Base-by-base conservation (phyloP, 2,113 vertebrate genomes). In the Bagarius yarrelli region DNA sequence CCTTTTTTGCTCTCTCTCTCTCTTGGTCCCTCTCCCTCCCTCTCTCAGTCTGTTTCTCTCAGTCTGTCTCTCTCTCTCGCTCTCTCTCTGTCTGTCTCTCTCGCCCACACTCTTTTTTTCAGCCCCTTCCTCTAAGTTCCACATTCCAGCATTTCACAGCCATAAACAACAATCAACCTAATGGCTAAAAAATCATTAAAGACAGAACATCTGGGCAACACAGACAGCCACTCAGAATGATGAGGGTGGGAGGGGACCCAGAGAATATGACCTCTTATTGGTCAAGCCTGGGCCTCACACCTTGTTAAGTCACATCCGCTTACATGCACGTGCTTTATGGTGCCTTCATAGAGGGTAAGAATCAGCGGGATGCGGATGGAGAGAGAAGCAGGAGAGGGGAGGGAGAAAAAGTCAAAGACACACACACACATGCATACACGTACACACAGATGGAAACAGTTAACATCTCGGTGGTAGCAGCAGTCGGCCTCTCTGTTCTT, bases 81-180 rank as follows among this genome's bases (percentile, higher is more conserved):
- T 23, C 21, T 16, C 56, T 21, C 19, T 32, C 52, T 27, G 47
- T 63, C 52, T 30, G 25, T 23, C 55, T 64, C 55, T 56, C 67
- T 70, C 52, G 56, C 75, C 79, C 83, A 77, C 85, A 73, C 85
- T 81, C 78, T 59, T 71, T 71, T 60, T 56, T 78, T 25, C 32
- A 64, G 40, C 57, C 80, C 67, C 47, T 18, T 82, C 72, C 81
- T 78, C 12, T 70, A 52, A 76, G 67, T 60, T 84, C 83, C 52
- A 82, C 91, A 93, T 94, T 94, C 92, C 92, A 90, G 89, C 80
- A 91, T 94, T 92, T 92, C 89, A 92, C 88, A 90, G 89, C 92
- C 92, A 92, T 94, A 93, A 94, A 94, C 93, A 94, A 92, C 91
- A 90, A 91, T 92, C 91, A 92, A 89, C 89, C 90, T 93, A 93